Conservation (phyloP, 2,797 vertebrate species). For the Siniperca undulata region DNA sequence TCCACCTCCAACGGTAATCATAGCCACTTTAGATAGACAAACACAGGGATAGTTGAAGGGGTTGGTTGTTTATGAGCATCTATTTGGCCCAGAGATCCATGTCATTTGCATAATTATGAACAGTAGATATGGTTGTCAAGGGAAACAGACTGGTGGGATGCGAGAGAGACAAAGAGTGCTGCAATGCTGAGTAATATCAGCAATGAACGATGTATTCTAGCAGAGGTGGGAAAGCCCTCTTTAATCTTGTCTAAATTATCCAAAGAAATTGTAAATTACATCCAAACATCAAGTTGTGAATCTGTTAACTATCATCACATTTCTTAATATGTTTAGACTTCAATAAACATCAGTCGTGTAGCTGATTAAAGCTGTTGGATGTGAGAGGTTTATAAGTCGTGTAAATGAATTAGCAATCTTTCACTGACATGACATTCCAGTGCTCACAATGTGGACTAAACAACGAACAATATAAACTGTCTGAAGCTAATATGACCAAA, state of each 20-base stretch:
- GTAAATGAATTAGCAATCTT: slow-evolving; percentile 15
- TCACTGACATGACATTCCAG: slow-evolving; percentile 16
- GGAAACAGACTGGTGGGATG: slow-evolving; percentile 62
- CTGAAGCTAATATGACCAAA: slow-evolving; percentile 39
- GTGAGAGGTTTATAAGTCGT: neutral
- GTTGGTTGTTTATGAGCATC: slow-evolving; percentile 68
- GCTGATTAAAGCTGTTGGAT: slow-evolving; percentile 25
- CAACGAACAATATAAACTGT: slow-evolving; percentile 35
- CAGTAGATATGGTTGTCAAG: slow-evolving; percentile 74
- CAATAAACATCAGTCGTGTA: slow-evolving; percentile 8
- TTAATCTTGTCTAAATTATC: slow-evolving; percentile 37
- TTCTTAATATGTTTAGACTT: slow-evolving; percentile 35
- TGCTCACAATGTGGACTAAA: slow-evolving; percentile 26
- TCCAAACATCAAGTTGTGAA: slow-evolving; percentile 23
- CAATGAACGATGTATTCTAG: slow-evolving; percentile 7
- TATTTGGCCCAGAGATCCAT: slow-evolving; percentile 63
- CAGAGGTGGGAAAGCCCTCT: slow-evolving; percentile 22
- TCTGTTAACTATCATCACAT: slow-evolving; percentile 29
- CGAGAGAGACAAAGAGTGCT: slow-evolving; percentile 31
- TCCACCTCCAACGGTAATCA: slow-evolving; percentile 60
- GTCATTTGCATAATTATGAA: slow-evolving; percentile 74
- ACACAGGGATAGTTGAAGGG: slow-evolving; percentile 53
- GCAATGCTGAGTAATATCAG: slow-evolving; percentile 12
- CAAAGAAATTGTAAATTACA: slow-evolving; percentile 41
- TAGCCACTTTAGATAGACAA: slow-evolving; percentile 60